phyloP scores from a whole-genome alignment of 2,113 vertebrate species.

The Muntiacus muntjak region DNA sequence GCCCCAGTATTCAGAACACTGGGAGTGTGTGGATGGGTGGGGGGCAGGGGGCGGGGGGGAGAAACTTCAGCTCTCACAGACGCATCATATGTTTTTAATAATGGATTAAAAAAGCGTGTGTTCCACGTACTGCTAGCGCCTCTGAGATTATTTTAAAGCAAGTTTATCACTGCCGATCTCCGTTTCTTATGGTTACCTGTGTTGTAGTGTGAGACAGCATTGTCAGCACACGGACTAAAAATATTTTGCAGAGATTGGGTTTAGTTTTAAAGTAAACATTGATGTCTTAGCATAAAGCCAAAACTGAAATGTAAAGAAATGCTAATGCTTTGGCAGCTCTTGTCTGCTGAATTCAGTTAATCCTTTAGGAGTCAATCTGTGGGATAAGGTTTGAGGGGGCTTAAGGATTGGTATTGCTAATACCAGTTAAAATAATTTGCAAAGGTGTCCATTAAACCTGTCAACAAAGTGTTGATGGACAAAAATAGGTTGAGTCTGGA shows the following conservation, averaged over 20 bases:
- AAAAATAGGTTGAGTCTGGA: slow-evolving; percentile 43
- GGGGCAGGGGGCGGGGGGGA: fast-evolving
- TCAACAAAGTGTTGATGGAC: slow-evolving; percentile 46
- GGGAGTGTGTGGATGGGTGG: not conserved
- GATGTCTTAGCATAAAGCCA: slow-evolving; percentile 57
- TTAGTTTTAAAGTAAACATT: slow-evolving; percentile 71
- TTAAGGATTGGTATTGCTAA: slow-evolving; percentile 58
- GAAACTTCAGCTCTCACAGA: not conserved
- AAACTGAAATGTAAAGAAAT: slow-evolving; percentile 62
- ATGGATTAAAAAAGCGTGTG: not conserved
- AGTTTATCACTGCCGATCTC: slow-evolving; percentile 34
- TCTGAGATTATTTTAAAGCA: slow-evolving; percentile 17
- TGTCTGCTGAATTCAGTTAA: slow-evolving; percentile 55
- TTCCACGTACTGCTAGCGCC: not conserved
- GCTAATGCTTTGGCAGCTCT: slow-evolving; percentile 48
- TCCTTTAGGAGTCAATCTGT: slow-evolving; percentile 32
- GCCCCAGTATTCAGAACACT: slow-evolving; percentile 40
- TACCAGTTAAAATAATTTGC: slow-evolving; percentile 57
- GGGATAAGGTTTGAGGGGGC: not conserved
- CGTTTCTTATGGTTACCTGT: slow-evolving; percentile 35
- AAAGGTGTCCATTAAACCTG: slow-evolving; percentile 56
- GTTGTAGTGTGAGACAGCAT: slow-evolving; percentile 17
- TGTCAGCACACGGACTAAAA: slow-evolving; percentile 56
- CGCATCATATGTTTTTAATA: slow-evolving; percentile 51
- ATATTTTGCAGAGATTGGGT: slow-evolving; percentile 69